A percentile compares a stretch with the other conserved stretches of the same genome.
phyloP scores from a whole-genome alignment of 2,888 invertebrate species.

The Stenodera caucasica region DNA sequence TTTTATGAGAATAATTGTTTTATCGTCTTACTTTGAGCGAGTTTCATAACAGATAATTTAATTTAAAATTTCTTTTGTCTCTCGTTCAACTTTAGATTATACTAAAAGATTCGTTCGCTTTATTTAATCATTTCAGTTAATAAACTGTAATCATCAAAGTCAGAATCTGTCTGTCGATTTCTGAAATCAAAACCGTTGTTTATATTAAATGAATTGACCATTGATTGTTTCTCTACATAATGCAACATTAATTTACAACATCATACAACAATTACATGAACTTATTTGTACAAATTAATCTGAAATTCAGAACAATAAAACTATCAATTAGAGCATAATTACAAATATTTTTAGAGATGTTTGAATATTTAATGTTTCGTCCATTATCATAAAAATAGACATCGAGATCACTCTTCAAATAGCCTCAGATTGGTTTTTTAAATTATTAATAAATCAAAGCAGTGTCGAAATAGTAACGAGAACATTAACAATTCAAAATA shows the following conservation, averaged over 20 bases:
- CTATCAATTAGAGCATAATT: no score
- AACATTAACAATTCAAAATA: no score
- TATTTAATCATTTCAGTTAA: slow-evolving; percentile 4
- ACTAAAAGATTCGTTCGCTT: not conserved
- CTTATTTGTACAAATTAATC: no score
- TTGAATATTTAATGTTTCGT: no score
- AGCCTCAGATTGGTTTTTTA: no score
- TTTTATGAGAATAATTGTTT: not conserved
- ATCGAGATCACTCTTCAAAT: no score
- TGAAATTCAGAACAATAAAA: no score
- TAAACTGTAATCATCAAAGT: not conserved
- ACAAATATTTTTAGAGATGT: no score
- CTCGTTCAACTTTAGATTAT: not conserved
- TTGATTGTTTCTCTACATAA: slow-evolving; percentile 1
- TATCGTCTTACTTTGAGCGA: not conserved
- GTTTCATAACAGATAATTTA: not conserved
- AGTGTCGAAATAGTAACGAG: no score
- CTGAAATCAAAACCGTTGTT: not conserved
- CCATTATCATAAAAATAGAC: no score
- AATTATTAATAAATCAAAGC: no score
- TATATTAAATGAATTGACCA: not conserved
- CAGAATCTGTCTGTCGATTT: not conserved
- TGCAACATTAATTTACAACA: not conserved
- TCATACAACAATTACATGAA: no score
- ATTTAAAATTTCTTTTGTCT: slow-evolving; percentile 4